These are phyloP conservation scores for Diglossa brunneiventris DNA, from an alignment of 2,113 vertebrate species.

Conservation along the genomic window DNA sequence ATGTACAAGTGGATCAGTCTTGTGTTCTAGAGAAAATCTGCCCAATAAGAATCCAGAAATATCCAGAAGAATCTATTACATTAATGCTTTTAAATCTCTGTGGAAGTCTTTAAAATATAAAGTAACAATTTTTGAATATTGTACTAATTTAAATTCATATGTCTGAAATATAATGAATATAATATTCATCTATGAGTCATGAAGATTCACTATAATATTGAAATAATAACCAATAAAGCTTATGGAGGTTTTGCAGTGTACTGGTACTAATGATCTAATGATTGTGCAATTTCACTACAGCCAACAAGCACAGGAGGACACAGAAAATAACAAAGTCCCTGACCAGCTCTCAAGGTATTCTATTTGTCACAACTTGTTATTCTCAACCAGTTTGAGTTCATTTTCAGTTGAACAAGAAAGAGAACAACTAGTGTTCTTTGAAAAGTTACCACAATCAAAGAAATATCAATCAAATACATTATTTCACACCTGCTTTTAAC, in stretches of 20 bases:
- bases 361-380: not conserved
- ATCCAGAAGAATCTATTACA: not conserved
- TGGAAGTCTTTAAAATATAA: not conserved
- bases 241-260: not conserved
- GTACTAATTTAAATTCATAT: not conserved
- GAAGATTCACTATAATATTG: not conserved
- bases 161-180: not conserved
- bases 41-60: not conserved
- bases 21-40: not conserved
- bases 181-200: not conserved
- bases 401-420: not conserved
- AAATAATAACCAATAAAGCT: not conserved
- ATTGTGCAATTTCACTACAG: conserved; percentile 49
- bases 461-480: not conserved
- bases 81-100: not conserved
- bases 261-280: conserved; percentile 7
- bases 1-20: not conserved
- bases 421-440: not conserved
- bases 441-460: not conserved
- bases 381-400: not conserved
- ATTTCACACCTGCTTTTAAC: not conserved
- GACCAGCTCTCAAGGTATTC: conserved; percentile 64
- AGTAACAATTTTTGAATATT: not conserved
- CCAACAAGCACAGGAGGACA: conserved; percentile 61
- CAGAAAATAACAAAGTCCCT: conserved; percentile 43